Evolutionary conservation across 2,888 invertebrate genomes (phyloP).

Genomic region (Ennomos erosarius): DNA sequence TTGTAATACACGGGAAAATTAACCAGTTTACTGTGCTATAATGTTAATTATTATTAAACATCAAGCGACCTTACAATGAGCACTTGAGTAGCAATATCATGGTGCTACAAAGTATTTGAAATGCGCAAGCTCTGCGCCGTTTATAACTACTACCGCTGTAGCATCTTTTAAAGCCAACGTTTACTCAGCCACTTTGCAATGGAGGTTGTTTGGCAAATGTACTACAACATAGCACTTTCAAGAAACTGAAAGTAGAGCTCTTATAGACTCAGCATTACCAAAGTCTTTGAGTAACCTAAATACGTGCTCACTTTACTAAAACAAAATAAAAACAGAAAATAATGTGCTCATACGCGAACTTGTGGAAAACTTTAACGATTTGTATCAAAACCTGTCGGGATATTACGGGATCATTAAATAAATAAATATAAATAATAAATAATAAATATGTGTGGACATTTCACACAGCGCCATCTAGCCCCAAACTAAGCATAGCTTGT

Average conservation of each 20-base stretch:
- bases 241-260: constrained; percentile 1
- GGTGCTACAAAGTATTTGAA: too few relatives aligned
- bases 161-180: neutral
- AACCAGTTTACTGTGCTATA: too few relatives aligned
- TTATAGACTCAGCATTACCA: constrained; percentile 4
- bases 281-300: constrained; percentile 4
- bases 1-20: too few relatives aligned
- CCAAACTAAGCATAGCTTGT: too few relatives aligned
- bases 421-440: too few relatives aligned
- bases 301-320: constrained; percentile 5
- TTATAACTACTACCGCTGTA: neutral
- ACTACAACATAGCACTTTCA: neutral
- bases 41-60: too few relatives aligned
- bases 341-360: constrained; percentile 3
- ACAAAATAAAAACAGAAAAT: constrained; percentile 3
- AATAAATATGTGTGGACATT: too few relatives aligned
- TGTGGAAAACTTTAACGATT: constrained; percentile 5
- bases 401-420: too few relatives aligned
- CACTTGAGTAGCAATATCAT: too few relatives aligned
- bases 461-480: too few relatives aligned
- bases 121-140: too few relatives aligned
- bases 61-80: too few relatives aligned
- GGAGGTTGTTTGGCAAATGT: neutral
- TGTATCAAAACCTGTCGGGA: constrained; percentile 4
- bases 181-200: neutral